Base-by-base conservation (phyloP, 2,113 vertebrate species). In the Callaeas wilsoni region DNA sequence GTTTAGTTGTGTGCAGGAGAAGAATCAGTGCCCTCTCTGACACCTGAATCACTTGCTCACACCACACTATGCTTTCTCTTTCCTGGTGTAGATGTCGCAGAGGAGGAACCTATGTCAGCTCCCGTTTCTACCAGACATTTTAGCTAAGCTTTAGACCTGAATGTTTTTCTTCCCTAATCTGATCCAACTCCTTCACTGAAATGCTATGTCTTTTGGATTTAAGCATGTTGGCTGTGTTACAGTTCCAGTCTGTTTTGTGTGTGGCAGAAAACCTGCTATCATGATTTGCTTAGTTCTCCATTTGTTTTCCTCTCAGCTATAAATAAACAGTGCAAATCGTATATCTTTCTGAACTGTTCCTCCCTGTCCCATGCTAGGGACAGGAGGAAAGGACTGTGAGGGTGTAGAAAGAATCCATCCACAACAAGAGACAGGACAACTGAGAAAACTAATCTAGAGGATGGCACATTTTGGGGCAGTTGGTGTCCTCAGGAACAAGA, bases 401-500 rank as follows among this genome's bases (percentile, higher is more conserved):
- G 37, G 49, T 39, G 35, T 4, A 85, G 53, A 83, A 52, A 75
- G 50, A 93, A 83, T 73, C 63, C n/a, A 42, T 83, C 67, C 76
- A 52, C 22, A 41, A 44, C 29, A 17, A n/a, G 59, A 88, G 27
- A 59, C 25, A 53, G 59, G 59, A 73, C 63, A 86, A 88, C 44
- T 75, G 44, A 88, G 63, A 95, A 93, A 81, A 12, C 20, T 17
- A 16, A 65, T 47, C 44, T 2, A 89, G 65, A 69, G 35, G 32
- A 74, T 33, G 59, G 64, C 41, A 71, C 68, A 53, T 92, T 93
- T 93, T 59, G 39, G 67, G 75, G 74, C 78, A 89, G 59, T 85
- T 96, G 81, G 68, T 77, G 27, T 67, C 86, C 90, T 94, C 55
- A 59, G 80, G 74, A 96, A 55, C 46, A 47, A 84, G 90, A 87